A percentile compares a stretch with the other conserved stretches of the same genome.
Conservation (phyloP, 2,888 invertebrate genomes). For the Ormyrus nitidulus region DNA sequence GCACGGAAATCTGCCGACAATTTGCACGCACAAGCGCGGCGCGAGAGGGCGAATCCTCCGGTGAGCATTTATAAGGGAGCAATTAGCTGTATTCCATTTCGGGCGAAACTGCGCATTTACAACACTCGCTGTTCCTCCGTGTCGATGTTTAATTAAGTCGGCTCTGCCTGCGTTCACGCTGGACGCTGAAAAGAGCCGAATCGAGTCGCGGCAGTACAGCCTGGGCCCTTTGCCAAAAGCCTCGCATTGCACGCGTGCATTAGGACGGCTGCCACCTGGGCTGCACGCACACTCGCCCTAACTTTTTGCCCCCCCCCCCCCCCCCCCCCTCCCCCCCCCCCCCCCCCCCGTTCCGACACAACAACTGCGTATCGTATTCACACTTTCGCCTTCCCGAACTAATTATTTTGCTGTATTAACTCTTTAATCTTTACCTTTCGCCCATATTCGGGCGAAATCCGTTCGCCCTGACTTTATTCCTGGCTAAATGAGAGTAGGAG, state of each 20-base stretch:
- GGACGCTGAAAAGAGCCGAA: not conserved
- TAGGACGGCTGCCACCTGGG: not conserved
- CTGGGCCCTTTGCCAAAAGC: conserved; percentile 23
- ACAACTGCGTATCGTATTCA: not conserved
- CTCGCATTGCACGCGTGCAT: not conserved
- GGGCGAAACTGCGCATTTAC: conserved; percentile 34
- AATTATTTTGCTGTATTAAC: conserved; percentile 31
- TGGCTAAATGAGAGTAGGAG: too few relatives aligned
- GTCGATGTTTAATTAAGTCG: conserved; percentile 49
- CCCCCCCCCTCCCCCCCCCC: too few relatives aligned
- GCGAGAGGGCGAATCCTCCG: not conserved
- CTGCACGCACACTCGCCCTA: conserved; percentile 2
- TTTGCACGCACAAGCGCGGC: not conserved
- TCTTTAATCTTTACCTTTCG: conserved; percentile 25
- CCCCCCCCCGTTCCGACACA: too few relatives aligned
- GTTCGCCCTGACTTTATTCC: too few relatives aligned
- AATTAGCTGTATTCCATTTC: conserved; percentile 48
- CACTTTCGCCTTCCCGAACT: conserved; percentile 15
- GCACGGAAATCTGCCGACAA: too few relatives aligned
- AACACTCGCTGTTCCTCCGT: conserved; percentile 1
- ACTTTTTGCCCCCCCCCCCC: too few relatives aligned
- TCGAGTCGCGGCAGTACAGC: not conserved
- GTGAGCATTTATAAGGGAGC: conserved; percentile 37
- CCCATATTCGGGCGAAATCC: too few relatives aligned
- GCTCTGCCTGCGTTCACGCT: not conserved